Percentiles rank a stretch among this genome's conserved stretches.
These are phyloP conservation scores for Urocolius indicus DNA, from an alignment of 2,113 vertebrate genomes.

Conservation along the genomic window DNA sequence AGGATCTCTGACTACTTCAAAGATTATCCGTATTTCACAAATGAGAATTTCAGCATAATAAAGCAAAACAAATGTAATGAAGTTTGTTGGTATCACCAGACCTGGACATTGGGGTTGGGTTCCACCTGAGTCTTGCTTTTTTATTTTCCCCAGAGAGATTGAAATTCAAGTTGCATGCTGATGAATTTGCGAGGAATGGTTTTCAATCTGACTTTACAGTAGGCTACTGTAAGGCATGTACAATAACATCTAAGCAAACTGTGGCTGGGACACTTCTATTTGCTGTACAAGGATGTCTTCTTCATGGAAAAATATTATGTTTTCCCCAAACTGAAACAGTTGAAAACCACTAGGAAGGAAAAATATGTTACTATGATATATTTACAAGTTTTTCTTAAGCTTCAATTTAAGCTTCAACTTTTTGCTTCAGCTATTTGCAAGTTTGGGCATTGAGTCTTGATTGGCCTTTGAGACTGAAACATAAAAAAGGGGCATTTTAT, in stretches of 20 bases:
- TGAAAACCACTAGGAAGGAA: background rate
- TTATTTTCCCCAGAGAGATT: background rate
- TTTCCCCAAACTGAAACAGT: background rate
- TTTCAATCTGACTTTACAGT: background rate
- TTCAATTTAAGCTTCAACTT: too few relatives aligned
- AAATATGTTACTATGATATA: background rate
- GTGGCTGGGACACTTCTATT: background rate
- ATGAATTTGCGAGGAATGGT: background rate
- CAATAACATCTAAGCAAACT: background rate
- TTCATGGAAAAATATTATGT: background rate
- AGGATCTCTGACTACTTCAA: background rate
- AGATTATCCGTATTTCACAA: background rate
- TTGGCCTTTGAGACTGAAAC: background rate
- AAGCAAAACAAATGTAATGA: background rate
- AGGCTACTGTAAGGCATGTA: background rate
- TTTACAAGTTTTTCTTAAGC: background rate
- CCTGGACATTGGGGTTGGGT: background rate
- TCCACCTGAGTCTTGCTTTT: background rate
- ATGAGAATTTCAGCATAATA: background rate
- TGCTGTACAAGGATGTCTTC: background rate
- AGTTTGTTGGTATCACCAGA: background rate
- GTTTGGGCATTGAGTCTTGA: background rate
- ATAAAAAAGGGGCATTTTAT: background rate
- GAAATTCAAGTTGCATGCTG: background rate
- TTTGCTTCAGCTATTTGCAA: background rate